Evolutionary conservation across 2,888 invertebrate genomes (phyloP).

Genomic region (Leucoma salicis): DNA sequence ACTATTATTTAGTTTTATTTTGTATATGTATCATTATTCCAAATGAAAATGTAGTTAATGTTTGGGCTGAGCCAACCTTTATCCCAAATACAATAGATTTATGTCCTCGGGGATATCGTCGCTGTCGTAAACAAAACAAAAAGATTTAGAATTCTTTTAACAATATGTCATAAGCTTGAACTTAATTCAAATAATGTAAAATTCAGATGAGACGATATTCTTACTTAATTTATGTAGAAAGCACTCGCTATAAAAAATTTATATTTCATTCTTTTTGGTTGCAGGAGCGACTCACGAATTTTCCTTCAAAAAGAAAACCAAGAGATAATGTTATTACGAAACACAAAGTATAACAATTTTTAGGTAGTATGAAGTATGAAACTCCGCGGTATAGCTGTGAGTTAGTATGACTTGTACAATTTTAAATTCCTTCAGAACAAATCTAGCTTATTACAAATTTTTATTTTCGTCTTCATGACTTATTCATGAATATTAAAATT

Average conservation of each 20-base stretch:
- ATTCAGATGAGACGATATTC: too few relatives aligned
- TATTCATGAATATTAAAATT: background rate
- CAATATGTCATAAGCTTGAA: conserved; percentile 15
- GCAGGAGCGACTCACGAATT: conserved; percentile 18
- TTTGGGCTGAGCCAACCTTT: conserved; percentile 43
- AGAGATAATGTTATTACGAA: conserved; percentile 6
- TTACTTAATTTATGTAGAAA: conserved; percentile 30
- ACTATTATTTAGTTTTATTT: background rate
- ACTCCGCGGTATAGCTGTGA: background rate
- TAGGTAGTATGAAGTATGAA: conserved; percentile 12
- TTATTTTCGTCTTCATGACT: background rate
- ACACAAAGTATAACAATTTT: conserved; percentile 9
- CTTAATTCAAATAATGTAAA: too few relatives aligned
- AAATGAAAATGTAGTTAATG: conserved; percentile 40
- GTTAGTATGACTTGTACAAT: conserved; percentile 1
- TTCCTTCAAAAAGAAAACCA: conserved; percentile 3
- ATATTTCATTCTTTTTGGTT: too few relatives aligned
- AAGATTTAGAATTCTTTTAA: conserved; percentile 43
- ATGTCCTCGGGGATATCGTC: conserved; percentile 36
- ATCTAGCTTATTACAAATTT: background rate
- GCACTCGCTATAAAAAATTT: conserved; percentile 27
- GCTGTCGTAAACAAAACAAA: conserved; percentile 50
- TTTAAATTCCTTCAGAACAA: background rate
- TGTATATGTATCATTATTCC: conserved; percentile 1
- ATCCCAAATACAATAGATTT: conserved; percentile 41